Percentiles rank a stretch among this genome's conserved stretches.
Conservation (phyloP, 2,113 vertebrate species). For the Caretta caretta region DNA sequence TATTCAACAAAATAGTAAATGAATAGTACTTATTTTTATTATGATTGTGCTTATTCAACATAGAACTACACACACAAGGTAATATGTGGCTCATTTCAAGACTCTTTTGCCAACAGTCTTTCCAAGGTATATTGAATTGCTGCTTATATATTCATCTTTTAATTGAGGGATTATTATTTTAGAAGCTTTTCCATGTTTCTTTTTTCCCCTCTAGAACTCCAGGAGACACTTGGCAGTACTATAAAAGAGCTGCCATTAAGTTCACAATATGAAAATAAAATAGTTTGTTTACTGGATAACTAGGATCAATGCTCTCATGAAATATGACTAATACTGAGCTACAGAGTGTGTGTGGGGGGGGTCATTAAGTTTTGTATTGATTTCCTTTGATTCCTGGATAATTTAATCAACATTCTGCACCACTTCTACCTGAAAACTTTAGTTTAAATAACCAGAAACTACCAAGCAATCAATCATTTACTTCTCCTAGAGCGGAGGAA, state of each 20-base stretch:
- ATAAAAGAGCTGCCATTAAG: not conserved
- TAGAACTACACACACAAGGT: fast-evolving
- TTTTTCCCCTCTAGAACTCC: conserved; percentile 10
- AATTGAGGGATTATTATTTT: not conserved
- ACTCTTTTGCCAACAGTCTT: not conserved
- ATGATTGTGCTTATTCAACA: not conserved
- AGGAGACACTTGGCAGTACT: conserved; percentile 24
- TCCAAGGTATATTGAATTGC: not conserved
- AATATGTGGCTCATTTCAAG: not conserved
- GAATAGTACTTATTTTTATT: not conserved
- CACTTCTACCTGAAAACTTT: conserved; percentile 45
- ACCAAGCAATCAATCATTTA: conserved; percentile 21
- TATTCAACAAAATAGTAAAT: not conserved
- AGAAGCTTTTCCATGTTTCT: not conserved
- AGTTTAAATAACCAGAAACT: conserved; percentile 40
- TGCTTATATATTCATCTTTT: not conserved
- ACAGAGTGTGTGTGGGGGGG: not conserved
- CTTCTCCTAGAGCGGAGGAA: not conserved
- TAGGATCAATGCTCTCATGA: conserved; percentile 9
- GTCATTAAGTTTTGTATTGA: conserved; percentile 52
- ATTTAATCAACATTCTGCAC: conserved; percentile 44
- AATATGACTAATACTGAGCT: conserved; percentile 50
- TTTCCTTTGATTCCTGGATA: conserved; percentile 38
- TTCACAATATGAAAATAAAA: conserved; percentile 50
- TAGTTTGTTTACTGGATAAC: conserved; percentile 41